These are phyloP conservation scores for Lepilemur septentrionalis DNA, from an alignment of 2,797 vertebrate species.

Conservation along the genomic window DNA sequence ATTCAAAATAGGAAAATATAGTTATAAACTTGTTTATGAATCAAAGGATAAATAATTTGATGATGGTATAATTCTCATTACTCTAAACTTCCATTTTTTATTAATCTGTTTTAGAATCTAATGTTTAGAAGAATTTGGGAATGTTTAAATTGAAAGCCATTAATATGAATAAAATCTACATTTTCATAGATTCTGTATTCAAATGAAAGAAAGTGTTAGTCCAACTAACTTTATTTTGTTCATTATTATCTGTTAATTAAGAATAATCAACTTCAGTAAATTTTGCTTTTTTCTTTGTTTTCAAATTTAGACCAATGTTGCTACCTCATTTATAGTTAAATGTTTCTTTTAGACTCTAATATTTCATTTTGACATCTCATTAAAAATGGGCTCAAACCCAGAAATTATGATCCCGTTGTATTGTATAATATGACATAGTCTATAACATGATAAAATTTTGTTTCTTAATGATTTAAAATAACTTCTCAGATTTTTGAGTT, in stretches of 20 bases:
- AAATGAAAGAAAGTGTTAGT: slow-evolving; percentile 42
- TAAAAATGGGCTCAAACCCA: slow-evolving; percentile 83
- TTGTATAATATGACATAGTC: slow-evolving; percentile 72
- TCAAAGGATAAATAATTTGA: background rate
- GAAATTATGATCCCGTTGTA: slow-evolving; percentile 78
- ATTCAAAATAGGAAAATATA: slow-evolving; percentile 18
- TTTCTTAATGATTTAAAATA: slow-evolving; percentile 82
- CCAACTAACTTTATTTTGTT: slow-evolving; percentile 10
- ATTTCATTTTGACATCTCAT: slow-evolving; percentile 83
- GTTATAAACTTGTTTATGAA: background rate
- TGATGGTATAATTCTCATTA: background rate
- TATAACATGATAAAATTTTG: slow-evolving; percentile 72
- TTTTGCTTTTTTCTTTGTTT: slow-evolving; percentile 60
- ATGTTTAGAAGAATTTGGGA: slow-evolving; percentile 42
- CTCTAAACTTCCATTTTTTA: background rate
- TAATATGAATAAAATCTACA: slow-evolving; percentile 39
- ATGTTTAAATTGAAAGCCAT: background rate
- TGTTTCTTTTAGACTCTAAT: slow-evolving; percentile 79
- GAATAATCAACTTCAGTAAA: slow-evolving; percentile 50
- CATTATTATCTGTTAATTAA: slow-evolving; percentile 50
- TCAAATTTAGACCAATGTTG: slow-evolving; percentile 59
- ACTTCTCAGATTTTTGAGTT: slow-evolving; percentile 81
- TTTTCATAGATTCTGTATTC: slow-evolving; percentile 27
- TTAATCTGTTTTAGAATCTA: slow-evolving; percentile 39
- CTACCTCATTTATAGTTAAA: slow-evolving; percentile 77